Conservation (phyloP, 2,888 invertebrate species). For the Drosophila nr. perissopoda region DNA sequence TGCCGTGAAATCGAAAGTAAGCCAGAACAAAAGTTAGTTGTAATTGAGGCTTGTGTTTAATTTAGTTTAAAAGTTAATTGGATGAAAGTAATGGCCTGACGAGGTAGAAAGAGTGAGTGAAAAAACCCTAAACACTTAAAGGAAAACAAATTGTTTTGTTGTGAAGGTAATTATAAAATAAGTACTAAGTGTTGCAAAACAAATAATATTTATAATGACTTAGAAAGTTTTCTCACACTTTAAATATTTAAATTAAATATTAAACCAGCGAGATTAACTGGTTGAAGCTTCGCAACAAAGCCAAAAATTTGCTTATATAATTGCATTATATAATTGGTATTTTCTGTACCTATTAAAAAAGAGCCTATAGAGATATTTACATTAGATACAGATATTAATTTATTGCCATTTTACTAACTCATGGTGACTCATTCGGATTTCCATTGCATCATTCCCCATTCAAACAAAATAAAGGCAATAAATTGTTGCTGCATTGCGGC, state of each 20-base stretch:
- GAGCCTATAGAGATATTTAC: background rate
- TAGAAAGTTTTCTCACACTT: too few species aligned
- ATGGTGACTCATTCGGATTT: background rate
- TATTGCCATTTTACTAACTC: background rate
- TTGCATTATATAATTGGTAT: background rate
- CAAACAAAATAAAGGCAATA: background rate
- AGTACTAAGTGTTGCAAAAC: background rate
- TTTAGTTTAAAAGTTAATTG: slow-evolving; percentile 62
- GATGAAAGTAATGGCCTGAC: slow-evolving; percentile 28
- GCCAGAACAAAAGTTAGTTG: slow-evolving; percentile 43
- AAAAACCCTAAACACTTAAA: background rate
- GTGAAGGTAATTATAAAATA: background rate
- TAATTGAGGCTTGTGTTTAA: slow-evolving; percentile 35
- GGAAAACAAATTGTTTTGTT: background rate
- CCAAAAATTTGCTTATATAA: background rate
- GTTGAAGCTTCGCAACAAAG: background rate
- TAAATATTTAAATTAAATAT: background rate
- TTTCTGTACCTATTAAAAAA: background rate
- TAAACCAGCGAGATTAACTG: background rate
- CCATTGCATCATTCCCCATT: background rate
- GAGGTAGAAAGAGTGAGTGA: background rate
- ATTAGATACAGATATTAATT: background rate
- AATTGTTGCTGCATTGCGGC: slow-evolving; percentile 2
- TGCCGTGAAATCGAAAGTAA: slow-evolving; percentile 30
- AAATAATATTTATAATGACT: background rate